phyloP scores from a whole-genome alignment of 2,888 invertebrate species.

The Trichogramma dendrolimi region DNA sequence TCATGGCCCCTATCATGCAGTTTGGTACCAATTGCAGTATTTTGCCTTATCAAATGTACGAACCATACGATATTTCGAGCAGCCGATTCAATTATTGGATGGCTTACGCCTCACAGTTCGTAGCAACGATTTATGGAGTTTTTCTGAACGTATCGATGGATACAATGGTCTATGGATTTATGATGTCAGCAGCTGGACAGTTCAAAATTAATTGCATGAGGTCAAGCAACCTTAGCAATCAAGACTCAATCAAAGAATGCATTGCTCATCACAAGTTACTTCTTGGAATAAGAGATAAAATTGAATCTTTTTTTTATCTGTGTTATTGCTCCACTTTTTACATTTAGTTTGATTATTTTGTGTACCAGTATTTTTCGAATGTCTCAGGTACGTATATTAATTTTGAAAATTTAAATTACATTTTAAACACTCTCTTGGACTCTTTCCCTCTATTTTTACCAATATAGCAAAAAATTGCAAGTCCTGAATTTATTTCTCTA shows the following conservation, averaged over 20 bases:
- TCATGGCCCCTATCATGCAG: constrained; percentile 10
- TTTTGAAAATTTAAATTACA: not conserved
- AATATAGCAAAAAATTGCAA: constrained; percentile 8
- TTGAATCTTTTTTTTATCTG: constrained; percentile 21
- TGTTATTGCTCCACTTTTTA: constrained; percentile 17
- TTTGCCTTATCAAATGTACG: constrained; percentile 20
- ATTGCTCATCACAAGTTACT: constrained; percentile 18
- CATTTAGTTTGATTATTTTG: constrained; percentile 20
- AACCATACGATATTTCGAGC: constrained; percentile 17
- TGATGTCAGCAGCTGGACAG: constrained; percentile 17
- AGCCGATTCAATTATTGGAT: constrained; percentile 3
- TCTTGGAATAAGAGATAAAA: constrained; percentile 8
- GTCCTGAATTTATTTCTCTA: constrained; percentile 15
- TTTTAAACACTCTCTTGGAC: no score
- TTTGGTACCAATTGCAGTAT: not conserved
- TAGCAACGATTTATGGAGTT: constrained; percentile 14
- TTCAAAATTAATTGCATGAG: constrained; percentile 16
- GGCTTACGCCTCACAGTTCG: constrained; percentile 12
- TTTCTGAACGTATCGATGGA: constrained; percentile 24
- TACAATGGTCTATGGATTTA: constrained; percentile 21
- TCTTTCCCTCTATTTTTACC: no score
- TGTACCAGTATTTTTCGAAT: constrained; percentile 23
- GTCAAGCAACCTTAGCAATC: not conserved
- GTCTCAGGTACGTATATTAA: constrained; percentile 16
- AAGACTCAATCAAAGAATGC: constrained; percentile 1